Evolutionary conservation across 2,888 invertebrate genomes (phyloP).

Genomic region (Acleris laterana): DNA sequence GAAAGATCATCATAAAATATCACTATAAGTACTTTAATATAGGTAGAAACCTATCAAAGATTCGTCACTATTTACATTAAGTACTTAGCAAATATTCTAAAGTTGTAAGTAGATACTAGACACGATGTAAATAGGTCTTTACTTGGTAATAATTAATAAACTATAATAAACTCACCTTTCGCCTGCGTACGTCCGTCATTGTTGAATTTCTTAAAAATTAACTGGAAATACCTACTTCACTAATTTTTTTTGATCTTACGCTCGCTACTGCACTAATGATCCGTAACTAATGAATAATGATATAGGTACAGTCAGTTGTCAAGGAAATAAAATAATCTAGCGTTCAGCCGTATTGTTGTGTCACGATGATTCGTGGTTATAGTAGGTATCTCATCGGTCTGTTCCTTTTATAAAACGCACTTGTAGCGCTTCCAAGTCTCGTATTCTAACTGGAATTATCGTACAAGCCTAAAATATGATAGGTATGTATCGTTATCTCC

Average conservation of each 20-base stretch:
- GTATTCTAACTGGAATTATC: too few relatives aligned
- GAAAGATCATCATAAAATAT: too few relatives aligned
- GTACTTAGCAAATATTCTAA: too few relatives aligned
- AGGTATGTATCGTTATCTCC: too few relatives aligned
- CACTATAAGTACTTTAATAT: too few relatives aligned
- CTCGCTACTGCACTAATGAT: conserved; percentile 12
- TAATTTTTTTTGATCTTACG: conserved; percentile 6
- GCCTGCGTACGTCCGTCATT: conserved; percentile 62
- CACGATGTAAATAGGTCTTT: too few relatives aligned
- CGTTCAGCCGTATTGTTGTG: conserved; percentile 4
- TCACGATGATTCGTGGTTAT: conserved; percentile 32
- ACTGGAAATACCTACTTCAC: not conserved
- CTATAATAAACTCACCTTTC: conserved; percentile 57
- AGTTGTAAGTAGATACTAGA: too few relatives aligned
- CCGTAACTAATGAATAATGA: conserved; percentile 18
- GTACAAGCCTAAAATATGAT: too few relatives aligned
- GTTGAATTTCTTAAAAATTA: conserved; percentile 1
- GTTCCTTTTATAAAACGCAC: not conserved
- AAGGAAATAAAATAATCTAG: conserved; percentile 23
- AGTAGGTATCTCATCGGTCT: not conserved
- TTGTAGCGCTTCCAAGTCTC: too few relatives aligned
- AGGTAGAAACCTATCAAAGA: too few relatives aligned
- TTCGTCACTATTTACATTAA: too few relatives aligned
- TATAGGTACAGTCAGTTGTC: not conserved
- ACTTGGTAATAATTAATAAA: not conserved